Base-by-base conservation (phyloP, 2,888 invertebrate genomes). In the Ochropacha duplaris region DNA sequence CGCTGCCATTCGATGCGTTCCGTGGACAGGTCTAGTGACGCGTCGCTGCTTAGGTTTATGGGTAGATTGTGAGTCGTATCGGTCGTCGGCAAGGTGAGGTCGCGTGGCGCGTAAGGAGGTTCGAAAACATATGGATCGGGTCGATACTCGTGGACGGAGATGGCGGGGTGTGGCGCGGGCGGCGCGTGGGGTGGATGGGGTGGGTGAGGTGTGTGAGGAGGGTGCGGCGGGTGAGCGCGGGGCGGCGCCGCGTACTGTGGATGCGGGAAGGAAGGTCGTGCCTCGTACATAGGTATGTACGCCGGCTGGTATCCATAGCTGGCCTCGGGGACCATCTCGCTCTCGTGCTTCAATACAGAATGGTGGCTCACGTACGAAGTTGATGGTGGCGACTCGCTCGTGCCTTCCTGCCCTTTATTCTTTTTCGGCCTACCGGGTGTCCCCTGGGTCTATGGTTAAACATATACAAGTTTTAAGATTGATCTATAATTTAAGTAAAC, bases 41-140 rank as follows among this genome's bases (percentile, higher is more conserved):
- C 89, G 81, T 91, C 90, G 80, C 87, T 88, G 81, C 93, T 92
- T 54, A 93, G 83, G 78, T 93, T 93, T 71, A 93, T 93, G 61
- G 93, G 92, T 49, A 92, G 73, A 76, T 92, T 89, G 82, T 84
- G 89, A 1, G 80, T 65, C 22, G 80, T 57, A 72, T 89, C 89
- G n/a, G n/a, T n/a, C 54, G 84, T 59, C 6, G 86, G 81, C 6
- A 84, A 72, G 14, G 85, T 78, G 55, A 88, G 83, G 71, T 88
- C 88, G 59, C 83, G 84, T 49, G 86, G 76, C 49, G 79, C 82
- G 74, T 83, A 84, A 5, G 79, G 58, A 9, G 83, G 75, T 54
- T 86, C 87, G 76, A 83, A 86, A 19, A 67, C 79, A 76, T 88
- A 87, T 19, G 86, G 85, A 62, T 88, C 90, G 67, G 83, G 76